Base-by-base conservation (phyloP, 2,888 invertebrate species). In the Drosophila macrospina region DNA sequence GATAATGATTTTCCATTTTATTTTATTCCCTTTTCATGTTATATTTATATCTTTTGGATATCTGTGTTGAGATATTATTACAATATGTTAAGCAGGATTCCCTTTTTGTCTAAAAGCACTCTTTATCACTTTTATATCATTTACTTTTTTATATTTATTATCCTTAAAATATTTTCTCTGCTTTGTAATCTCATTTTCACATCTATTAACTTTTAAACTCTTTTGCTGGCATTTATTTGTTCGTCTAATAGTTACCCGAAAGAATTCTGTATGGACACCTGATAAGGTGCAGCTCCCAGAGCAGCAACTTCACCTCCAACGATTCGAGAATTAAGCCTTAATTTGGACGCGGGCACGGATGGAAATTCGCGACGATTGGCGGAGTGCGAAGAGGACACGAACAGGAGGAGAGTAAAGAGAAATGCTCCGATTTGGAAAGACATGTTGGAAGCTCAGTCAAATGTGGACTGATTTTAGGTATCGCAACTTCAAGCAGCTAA, bases 211-310 rank as follows among this genome's bases (percentile, higher is more conserved):
- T n/a, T n/a, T n/a, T n/a, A n/a, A n/a, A n/a, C n/a, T n/a, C n/a
- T n/a, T n/a, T n/a, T 26, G 15, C 1, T 10, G 10, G 4, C 10
- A 2, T 13, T 24, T 5, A 13, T 13, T 8, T 24, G 13, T 15
- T 6, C 24, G 15, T 7, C 48, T 24, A 1, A 1, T 32, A 50
- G 10, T 13, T 74, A 82, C 86, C 86, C 80, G 2, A 47, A 67
- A 13, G 0, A 32, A 47, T 88, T 90, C 64, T 92, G 92, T 11
- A 92, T 11, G 1, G 92, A 91, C 3, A 92, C 90, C 62, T 91
- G 91, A 65, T 89, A 92, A 1, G 92, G 92, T 2, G 91, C 91
- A 7, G 61, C 69, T 2, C 71, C 89, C 4, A 73, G 36, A 0
- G 70, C 47, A 0, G 88, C 88, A 1, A 70, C 15, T 10, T 77